Base-by-base conservation (phyloP, 2,888 invertebrate species). In the Chrysotoxum bicinctum region DNA sequence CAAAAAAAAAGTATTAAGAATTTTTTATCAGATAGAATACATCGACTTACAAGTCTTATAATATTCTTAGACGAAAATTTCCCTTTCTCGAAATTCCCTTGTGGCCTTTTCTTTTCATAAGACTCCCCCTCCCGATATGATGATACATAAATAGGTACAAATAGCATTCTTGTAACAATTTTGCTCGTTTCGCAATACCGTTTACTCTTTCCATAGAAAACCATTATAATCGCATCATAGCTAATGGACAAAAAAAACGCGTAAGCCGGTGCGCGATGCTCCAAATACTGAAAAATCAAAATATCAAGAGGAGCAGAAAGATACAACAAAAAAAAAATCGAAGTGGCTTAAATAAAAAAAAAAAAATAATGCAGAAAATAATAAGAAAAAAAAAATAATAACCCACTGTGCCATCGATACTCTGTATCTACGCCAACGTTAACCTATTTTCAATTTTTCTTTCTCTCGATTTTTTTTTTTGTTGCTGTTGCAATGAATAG, bases 211-310 rank as follows among this genome's bases (percentile, higher is more conserved):
- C 35, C 66, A 56, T 6, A 58, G n/a, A 58, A 76, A 68, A 77
- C 54, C 68, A 77, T 81, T 56, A 77, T 85, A 85, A 85, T 85
- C 85, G 81, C 77, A 85, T 85, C 81, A 81, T 35, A 76, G 43
- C 85, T 81, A 85, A 85, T 85, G 85, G 81, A 68, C n/a, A n/a
- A 58, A 72, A 8, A 79, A 69, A 79, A 69, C 68, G 72, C 75
- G 80, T 80, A 60, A 85, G 70, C 60, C 50, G 37, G 45, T 50
- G 64, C 54, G 62, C 40, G 48, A 14, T 40, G 30, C 54, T 74
- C 32, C 60, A 78, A 45, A 64, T 64, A 45, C 43, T 16, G 16
- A 43, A 62, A 62, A 62, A 62, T 60, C 23, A 64, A 45, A 64
- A 45, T 64, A 32, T 45, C 64, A 64, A 64, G 7, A 62, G 10